phyloP scores from a whole-genome alignment of 2,113 vertebrate species.

The Corvus hawaiiensis region DNA sequence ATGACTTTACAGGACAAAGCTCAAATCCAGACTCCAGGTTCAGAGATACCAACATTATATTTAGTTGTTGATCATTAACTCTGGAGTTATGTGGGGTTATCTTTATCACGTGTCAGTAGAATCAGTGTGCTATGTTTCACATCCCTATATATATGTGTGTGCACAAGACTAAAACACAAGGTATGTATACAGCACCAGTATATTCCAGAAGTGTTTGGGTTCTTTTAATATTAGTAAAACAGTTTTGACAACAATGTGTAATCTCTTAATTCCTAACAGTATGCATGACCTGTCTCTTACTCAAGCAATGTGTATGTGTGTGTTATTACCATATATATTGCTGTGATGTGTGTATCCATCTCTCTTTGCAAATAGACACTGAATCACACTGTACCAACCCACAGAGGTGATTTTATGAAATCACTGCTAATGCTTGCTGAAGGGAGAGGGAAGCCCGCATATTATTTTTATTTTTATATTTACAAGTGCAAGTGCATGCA shows the following conservation, averaged over 20 bases:
- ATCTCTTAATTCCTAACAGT: neutral
- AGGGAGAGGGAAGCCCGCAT: neutral
- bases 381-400: neutral
- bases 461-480: neutral
- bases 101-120: neutral
- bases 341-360: neutral
- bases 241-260: neutral
- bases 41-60: neutral
- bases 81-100: neutral
- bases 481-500: neutral
- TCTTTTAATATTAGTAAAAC: neutral
- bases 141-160: fast-evolving
- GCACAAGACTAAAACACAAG: neutral
- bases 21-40: neutral
- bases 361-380: neutral
- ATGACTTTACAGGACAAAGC: neutral
- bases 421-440: neutral
- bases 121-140: neutral
- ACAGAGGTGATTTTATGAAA: neutral
- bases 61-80: neutral
- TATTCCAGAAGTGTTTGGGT: neutral
- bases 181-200: neutral
- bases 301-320: neutral
- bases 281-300: neutral
- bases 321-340: neutral